Conservation (phyloP, 2,888 invertebrate species). For the Rhimphoctona megacephalus region DNA sequence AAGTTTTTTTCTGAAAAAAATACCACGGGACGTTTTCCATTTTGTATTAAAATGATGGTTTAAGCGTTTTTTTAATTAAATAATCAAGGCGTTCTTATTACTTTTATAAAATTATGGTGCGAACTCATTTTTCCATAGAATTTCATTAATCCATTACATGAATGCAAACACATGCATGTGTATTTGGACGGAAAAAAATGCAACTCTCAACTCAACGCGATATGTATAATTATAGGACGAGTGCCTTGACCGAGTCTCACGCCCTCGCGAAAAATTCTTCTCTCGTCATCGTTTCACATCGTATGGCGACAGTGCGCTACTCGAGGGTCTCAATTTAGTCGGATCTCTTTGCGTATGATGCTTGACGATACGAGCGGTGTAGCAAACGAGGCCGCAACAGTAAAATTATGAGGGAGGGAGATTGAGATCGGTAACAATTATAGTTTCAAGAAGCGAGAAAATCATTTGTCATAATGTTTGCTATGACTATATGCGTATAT, state of each 20-base stretch:
- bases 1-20: neutral
- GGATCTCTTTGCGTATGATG: constrained; percentile 63
- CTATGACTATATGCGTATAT: constrained; percentile 6
- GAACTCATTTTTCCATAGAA: neutral
- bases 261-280: constrained; percentile 67
- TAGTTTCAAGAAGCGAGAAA: constrained; percentile 39
- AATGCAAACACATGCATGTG: neutral
- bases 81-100: neutral
- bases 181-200: neutral
- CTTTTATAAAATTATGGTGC: neutral
- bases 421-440: constrained; percentile 45
- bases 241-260: constrained; percentile 69
- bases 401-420: constrained; percentile 20
- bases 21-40: neutral
- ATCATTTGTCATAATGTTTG: constrained; percentile 46
- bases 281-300: constrained; percentile 36
- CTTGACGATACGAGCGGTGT: constrained; percentile 53
- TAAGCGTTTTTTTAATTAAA: neutral
- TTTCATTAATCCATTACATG: neutral
- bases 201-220: neutral
- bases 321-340: constrained; percentile 60
- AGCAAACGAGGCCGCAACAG: constrained; percentile 60
- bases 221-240: constrained; percentile 38
- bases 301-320: constrained; percentile 14
- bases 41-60: neutral